Base-by-base conservation (phyloP, 2,888 invertebrate genomes). In the Maniola hyperantus region DNA sequence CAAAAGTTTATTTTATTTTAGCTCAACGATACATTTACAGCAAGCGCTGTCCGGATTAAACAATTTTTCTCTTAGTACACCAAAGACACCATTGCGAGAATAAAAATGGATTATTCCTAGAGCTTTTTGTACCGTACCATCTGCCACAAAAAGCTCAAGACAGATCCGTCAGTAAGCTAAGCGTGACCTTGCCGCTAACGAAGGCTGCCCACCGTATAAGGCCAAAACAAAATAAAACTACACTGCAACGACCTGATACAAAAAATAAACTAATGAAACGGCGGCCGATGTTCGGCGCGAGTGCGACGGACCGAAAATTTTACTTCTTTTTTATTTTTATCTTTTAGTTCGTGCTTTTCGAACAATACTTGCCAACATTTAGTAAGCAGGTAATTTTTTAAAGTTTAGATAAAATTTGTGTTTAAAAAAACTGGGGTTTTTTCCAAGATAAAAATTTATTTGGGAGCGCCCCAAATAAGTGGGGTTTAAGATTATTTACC, bases 181-280 rank as follows among this genome's bases (percentile, higher is more conserved):
- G 79, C 75, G 75, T 89, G 89, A 89, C 91, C 91, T 91, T 91
- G 91, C 83, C 81, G 84, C 86, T 88, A 89, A 89, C 88, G 91
- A 91, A 91, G 91, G 89, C 89, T 89, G 83, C 82, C 79, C 80
- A 77, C 84, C 84, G 76, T 82, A 87, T 83, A 85, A 83, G 86
- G 64, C 77, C 79, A 88, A 26, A 85, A 88, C 82, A 81, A 83
- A 84, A 83, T 79, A 86, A 85, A 80, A 77, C 76, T 71, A 76
- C 79, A 79, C 78, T 78, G 79, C 85, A 84, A 88, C 89, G 87
- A 88, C 85, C 83, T 85, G 88, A 81, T 84, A 88, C 86, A 89
- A 89, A 90, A 89, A 90, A 90, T 80, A 83, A 83, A 83, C 77
- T 74, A 81, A 82, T 79, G 83, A 84, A 83, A 83, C 83, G 79